Percentiles rank a stretch among this genome's conserved stretches.
Evolutionary conservation across 1,140 invertebrate species (phyloP).

Genomic region (Neodiprion lecontei): DNA sequence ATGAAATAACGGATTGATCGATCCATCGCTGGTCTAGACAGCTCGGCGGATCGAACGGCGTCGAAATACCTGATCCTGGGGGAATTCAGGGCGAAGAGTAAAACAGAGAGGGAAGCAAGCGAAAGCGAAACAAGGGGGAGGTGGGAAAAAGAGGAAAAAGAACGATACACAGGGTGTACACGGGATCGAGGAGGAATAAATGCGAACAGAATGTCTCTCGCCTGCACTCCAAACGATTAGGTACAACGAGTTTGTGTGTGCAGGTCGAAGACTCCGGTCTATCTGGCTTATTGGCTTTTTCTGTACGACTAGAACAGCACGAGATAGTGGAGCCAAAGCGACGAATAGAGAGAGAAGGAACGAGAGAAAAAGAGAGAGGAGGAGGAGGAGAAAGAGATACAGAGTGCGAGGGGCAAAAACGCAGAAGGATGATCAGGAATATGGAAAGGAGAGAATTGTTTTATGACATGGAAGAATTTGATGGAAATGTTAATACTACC

Average conservation of each 20-base stretch:
- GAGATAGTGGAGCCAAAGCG: slow-evolving; percentile 10
- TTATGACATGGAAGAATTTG: slow-evolving; percentile 48
- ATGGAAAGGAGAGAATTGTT: slow-evolving; percentile 39
- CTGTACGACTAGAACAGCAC: too few relatives aligned
- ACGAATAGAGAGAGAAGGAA: slow-evolving; percentile 17
- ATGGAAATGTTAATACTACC: slow-evolving; percentile 47
- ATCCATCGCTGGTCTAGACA: background rate
- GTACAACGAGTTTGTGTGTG: too few relatives aligned
- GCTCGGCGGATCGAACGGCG: background rate
- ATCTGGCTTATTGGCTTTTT: slow-evolving; percentile 39
- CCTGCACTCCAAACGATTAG: too few relatives aligned
- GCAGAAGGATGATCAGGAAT: slow-evolving; percentile 8
- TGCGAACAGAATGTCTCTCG: too few relatives aligned
- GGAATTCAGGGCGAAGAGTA: background rate
- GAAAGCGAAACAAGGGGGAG: background rate
- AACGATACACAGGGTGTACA: too few relatives aligned
- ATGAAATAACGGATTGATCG: background rate
- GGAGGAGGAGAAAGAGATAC: too few relatives aligned
- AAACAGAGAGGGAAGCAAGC: background rate
- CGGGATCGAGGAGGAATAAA: too few relatives aligned
- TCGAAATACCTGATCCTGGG: background rate
- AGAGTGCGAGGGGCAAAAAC: too few relatives aligned
- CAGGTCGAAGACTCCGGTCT: slow-evolving; percentile 26
- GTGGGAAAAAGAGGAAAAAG: too few relatives aligned
- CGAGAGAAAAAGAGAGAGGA: slow-evolving; percentile 14